phyloP scores from a whole-genome alignment of 2,888 invertebrate species.

The Archips xylosteana region DNA sequence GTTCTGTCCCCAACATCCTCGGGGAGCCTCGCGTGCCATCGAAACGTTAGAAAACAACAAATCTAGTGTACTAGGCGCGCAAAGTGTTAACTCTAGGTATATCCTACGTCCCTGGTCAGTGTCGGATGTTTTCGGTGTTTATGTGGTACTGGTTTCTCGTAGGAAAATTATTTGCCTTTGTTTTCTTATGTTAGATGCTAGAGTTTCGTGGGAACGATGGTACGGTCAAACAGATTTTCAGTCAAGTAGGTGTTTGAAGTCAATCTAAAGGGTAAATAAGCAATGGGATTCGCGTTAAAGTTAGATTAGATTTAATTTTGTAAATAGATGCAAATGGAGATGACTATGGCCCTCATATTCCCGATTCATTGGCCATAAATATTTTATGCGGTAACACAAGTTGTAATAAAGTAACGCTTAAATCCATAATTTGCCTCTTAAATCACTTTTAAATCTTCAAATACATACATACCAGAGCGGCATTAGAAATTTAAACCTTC shows the following conservation, averaged over 20 bases:
- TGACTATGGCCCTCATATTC: neutral
- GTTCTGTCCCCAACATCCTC: constrained; percentile 64
- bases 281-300: neutral
- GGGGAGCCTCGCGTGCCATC: constrained; percentile 54
- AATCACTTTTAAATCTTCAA: too few relatives aligned
- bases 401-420: neutral
- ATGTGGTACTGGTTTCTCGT: neutral
- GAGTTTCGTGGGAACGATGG: neutral
- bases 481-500: too few relatives aligned
- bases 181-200: neutral
- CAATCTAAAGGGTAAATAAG: neutral
- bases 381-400: neutral
- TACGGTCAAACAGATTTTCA: neutral
- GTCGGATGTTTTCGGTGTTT: constrained; percentile 3
- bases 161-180: neutral
- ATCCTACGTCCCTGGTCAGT: constrained; percentile 3
- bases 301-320: neutral
- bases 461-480: too few relatives aligned
- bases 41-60: neutral
- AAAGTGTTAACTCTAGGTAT: constrained; percentile 1
- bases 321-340: neutral
- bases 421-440: too few relatives aligned
- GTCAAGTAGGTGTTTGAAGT: neutral
- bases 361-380: neutral
- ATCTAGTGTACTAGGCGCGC: neutral